Conservation (phyloP, 64 coral and sea anemone species). For the Stichodactyla mertensii region DNA sequence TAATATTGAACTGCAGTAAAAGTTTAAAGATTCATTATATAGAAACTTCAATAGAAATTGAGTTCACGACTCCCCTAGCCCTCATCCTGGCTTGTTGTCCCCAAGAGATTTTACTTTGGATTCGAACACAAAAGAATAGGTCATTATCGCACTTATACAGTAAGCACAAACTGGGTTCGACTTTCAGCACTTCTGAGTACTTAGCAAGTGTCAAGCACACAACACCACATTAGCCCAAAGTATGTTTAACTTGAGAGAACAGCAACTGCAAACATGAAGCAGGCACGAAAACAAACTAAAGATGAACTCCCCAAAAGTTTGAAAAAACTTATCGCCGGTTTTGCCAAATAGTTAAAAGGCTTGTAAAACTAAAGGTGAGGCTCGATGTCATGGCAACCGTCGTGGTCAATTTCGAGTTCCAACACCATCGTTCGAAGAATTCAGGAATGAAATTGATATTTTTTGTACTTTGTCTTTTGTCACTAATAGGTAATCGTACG, state of each 20-base stretch:
- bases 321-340: slow-evolving; percentile 9
- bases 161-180: no score
- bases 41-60: no score
- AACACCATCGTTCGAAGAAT: no score
- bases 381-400: background rate
- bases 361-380: background rate
- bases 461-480: background rate
- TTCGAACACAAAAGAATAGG: background rate
- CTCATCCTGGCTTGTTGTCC: no score
- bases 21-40: no score
- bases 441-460: no score
- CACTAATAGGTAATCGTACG: background rate
- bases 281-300: background rate
- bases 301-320: background rate
- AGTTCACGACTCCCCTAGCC: no score
- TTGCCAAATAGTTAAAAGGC: background rate
- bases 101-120: background rate
- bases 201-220: background rate
- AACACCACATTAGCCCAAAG: background rate
- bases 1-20: no score
- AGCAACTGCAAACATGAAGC: background rate
- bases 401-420: no score
- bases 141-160: background rate
- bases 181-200: background rate
- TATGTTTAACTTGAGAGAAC: background rate